A percentile compares a stretch with the other conserved stretches of the same genome.
These are phyloP conservation scores for Potamarius usumacintae DNA, from an alignment of 2,113 vertebrate species.

Conservation along the genomic window DNA sequence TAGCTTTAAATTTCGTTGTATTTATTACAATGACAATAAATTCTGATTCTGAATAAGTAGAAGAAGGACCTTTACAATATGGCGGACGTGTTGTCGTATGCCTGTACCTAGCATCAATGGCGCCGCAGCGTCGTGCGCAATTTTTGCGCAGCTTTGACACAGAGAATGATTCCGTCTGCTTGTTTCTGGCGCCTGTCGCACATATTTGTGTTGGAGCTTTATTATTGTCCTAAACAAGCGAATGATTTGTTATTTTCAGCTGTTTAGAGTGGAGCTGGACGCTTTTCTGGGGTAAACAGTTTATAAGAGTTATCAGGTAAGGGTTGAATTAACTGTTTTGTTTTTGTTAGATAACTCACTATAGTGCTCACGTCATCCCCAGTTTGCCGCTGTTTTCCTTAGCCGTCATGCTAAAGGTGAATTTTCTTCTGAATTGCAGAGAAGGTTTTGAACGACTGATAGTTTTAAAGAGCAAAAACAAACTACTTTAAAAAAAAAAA, in stretches of 20 bases:
- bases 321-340: background rate
- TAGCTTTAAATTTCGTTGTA: too few species aligned
- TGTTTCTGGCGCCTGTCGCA: constrained; percentile 9
- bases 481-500: background rate
- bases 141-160: constrained; percentile 3
- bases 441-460: too few species aligned
- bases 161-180: background rate
- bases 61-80: background rate
- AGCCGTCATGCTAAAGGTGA: background rate
- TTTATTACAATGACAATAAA: too few species aligned
- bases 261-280: background rate
- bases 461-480: too few species aligned
- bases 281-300: background rate
- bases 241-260: background rate
- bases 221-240: constrained; percentile 4
- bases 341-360: background rate
- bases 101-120: background rate
- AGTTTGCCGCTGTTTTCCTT: background rate
- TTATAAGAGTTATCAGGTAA: background rate
- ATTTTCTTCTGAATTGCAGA: background rate
- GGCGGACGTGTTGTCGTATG: background rate
- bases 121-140: background rate
- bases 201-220: background rate
- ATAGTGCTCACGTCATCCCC: background rate
- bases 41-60: too few species aligned